Conservation (phyloP, 2,113 vertebrate species). For the Pseudonaja textilis region DNA sequence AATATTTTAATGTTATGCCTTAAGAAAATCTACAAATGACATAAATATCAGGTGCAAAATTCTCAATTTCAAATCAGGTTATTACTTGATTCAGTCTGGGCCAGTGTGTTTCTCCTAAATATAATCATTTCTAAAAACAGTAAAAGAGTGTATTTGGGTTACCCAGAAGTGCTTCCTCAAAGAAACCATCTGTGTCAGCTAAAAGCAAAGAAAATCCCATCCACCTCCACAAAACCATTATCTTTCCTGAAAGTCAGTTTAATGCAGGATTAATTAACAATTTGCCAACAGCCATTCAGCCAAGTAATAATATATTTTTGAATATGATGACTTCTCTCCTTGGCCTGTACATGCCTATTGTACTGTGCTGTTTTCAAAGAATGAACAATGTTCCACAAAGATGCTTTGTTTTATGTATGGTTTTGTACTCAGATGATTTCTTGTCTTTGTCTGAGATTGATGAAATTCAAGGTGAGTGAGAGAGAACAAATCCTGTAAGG, state of each 20-base stretch:
- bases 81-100: not conserved
- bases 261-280: not conserved
- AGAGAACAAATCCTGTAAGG: conserved; percentile 71
- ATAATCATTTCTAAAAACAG: not conserved
- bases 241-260: not conserved
- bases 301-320: not conserved
- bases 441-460: conserved; percentile 54
- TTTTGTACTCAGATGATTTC: conserved; percentile 44
- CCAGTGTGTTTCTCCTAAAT: not conserved
- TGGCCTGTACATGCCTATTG: not conserved
- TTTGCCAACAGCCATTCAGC: not conserved
- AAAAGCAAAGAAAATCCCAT: not conserved
- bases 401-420: conserved; percentile 3
- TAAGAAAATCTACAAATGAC: not conserved
- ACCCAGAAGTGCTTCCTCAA: not conserved
- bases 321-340: conserved; percentile 3
- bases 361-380: not conserved
- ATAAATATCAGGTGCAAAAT: not conserved
- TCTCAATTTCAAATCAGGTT: not conserved
- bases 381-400: rapidly evolving
- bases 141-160: not conserved
- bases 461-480: conserved; percentile 72
- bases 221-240: not conserved
- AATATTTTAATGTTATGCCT: not conserved
- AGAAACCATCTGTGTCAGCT: not conserved